These are phyloP conservation scores for Oceanodroma leucorhoa DNA, from an alignment of 2,797 vertebrate species.

Conservation along the genomic window DNA sequence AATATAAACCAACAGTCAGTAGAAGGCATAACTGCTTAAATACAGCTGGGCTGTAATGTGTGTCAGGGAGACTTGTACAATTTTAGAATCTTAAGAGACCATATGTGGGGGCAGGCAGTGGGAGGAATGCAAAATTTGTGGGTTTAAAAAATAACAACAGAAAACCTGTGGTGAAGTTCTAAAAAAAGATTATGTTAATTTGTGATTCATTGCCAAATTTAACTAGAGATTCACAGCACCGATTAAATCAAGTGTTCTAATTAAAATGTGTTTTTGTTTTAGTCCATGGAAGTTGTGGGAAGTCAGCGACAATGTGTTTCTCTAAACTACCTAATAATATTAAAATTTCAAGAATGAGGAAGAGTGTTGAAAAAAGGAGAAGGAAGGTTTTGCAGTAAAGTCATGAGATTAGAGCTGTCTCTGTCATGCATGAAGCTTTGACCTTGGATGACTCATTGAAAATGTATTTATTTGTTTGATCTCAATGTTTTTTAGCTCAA, in stretches of 20 bases:
- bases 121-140: constrained; percentile 57
- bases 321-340: background rate
- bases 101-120: constrained; percentile 47
- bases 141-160: constrained; percentile 56
- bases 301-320: background rate
- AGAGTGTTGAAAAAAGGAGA: background rate
- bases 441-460: background rate
- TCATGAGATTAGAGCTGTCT: background rate
- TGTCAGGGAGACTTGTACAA: background rate
- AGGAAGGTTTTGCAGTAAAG: background rate
- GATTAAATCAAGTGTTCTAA: constrained; percentile 33
- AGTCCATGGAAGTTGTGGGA: background rate
- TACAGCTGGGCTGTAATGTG: constrained; percentile 24
- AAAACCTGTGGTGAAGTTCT: constrained; percentile 12
- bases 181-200: constrained; percentile 51
- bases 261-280: constrained; percentile 36
- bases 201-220: constrained; percentile 52
- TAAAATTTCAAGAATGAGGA: background rate
- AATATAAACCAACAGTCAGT: background rate
- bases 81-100: constrained; percentile 51
- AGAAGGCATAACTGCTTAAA: constrained; percentile 32
- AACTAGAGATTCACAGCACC: background rate
- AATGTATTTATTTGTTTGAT: background rate
- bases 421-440: background rate
- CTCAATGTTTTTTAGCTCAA: background rate